Conservation (phyloP, 92 coral and sea anemone genomes). For the Isaurus tuberculatus region DNA sequence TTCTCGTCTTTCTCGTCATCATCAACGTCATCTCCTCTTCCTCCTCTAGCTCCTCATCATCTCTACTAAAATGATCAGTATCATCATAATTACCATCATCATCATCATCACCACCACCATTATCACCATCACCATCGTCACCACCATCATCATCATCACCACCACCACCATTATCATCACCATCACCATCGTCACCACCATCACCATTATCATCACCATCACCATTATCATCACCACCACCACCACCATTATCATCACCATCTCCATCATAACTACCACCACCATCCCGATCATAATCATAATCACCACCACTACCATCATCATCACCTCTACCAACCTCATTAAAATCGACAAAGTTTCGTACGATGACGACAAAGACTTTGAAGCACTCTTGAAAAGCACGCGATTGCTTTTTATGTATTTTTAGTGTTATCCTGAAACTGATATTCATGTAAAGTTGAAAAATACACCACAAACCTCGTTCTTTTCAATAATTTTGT, state of each 20-base stretch:
- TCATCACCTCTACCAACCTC: too few species aligned
- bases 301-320: not conserved
- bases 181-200: not conserved
- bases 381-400: too few species aligned
- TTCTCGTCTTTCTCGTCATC: not conserved
- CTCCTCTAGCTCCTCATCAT: not conserved
- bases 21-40: not conserved
- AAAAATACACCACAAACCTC: slow-evolving; percentile 59
- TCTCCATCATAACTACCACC: too few species aligned
- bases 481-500: slow-evolving; percentile 81
- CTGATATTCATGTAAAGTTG: not conserved
- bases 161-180: not conserved
- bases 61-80: not conserved
- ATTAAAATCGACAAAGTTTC: not conserved
- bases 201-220: not conserved
- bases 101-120: not conserved
- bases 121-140: not conserved
- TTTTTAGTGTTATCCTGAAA: not conserved
- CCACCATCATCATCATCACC: not conserved
- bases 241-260: not conserved
- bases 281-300: not conserved
- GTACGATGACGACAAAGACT: not conserved
- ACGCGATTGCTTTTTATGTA: not conserved
- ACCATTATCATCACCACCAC: not conserved
- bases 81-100: not conserved